Base-by-base conservation (phyloP, 2,113 vertebrate species). In the Pluvialis apricaria region DNA sequence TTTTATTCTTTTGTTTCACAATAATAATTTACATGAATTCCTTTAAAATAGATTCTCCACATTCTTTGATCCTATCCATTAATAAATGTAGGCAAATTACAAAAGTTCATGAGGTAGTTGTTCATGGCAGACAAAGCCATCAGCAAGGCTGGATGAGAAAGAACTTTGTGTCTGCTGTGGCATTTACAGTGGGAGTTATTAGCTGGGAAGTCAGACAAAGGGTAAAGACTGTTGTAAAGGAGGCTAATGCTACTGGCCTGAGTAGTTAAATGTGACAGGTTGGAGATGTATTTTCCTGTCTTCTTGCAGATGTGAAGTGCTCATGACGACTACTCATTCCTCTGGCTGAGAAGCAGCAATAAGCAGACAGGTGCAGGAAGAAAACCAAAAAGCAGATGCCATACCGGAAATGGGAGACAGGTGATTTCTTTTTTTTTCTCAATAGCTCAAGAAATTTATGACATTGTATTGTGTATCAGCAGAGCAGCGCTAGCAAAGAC, bases 401-500 rank as follows among this genome's bases (percentile, higher is more conserved):
- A 40, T 2, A 45, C 18, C 15, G 31, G 36, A 89, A 91, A 82
- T 28, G 3, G 82, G 29, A 91, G 15, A 55, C 26, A 34, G 4
- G 13, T 11, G 14, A 79, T 40, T 82, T 6, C 6, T 68, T 73
- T 76, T 68, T 16, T 8, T 57, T 68, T 76, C 52, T 57, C 68
- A 82, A 68, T 12, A 89, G 24, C 11, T 81, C 10, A 51, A 72
- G 4, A 71, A 79, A 86, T 47, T 42, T 4, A 60, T 16, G 20
- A 9, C 17, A 13, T 10, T 42, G 4, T 18, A 24, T 26, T 88
- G 31, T 0, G 0, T n/a, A 40, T 18, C 31, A 76, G 22, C 44
- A 61, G 24, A 82, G 29, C 55, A 80, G 24, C 1, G 3, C 32
- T 34, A 75, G 47, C 32, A 62, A 66, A 94, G 42, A 44, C n/a